These are phyloP conservation scores for Rhyzopertha dominica DNA, from an alignment of 1,140 invertebrate genomes.

Conservation along the genomic window DNA sequence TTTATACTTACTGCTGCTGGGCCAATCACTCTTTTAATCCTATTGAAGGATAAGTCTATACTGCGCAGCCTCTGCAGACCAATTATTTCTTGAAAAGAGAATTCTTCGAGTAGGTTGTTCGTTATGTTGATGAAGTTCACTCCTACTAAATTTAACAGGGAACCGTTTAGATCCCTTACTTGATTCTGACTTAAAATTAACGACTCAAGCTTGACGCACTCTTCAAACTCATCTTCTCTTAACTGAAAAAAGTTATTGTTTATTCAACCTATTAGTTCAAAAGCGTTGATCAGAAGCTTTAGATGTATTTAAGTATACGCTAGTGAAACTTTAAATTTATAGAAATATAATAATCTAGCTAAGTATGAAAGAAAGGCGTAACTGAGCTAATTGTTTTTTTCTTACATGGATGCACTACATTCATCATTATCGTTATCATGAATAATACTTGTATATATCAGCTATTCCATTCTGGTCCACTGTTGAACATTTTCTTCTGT, in stretches of 20 bases:
- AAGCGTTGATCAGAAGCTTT: conserved; percentile 7
- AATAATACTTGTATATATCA: too few species aligned
- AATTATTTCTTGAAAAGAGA: conserved; percentile 69
- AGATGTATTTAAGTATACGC: conserved; percentile 2
- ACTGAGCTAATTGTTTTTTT: too few species aligned
- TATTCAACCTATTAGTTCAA: conserved; percentile 11
- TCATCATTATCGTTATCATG: too few species aligned
- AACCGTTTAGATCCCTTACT: conserved; percentile 65
- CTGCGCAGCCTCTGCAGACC: conserved; percentile 60
- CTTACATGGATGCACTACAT: too few species aligned
- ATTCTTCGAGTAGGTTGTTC: conserved; percentile 67
- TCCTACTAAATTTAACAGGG: conserved; percentile 60
- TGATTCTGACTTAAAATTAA: conserved; percentile 66
- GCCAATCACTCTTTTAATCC: conserved; percentile 60
- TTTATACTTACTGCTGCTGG: conserved; percentile 58
- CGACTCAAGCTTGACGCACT: conserved; percentile 59
- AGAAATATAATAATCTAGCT: too few species aligned
- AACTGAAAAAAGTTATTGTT: too few species aligned
- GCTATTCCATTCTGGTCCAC: too few species aligned
- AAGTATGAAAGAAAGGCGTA: too few species aligned
- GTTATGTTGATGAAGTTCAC: conserved; percentile 67
- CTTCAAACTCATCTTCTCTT: conserved; percentile 67
- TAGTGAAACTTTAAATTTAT: too few species aligned
- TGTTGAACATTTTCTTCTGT: too few species aligned
- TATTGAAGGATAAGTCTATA: conserved; percentile 71